Conservation (phyloP, 2,888 invertebrate species). For the Hypolimnas misippus region DNA sequence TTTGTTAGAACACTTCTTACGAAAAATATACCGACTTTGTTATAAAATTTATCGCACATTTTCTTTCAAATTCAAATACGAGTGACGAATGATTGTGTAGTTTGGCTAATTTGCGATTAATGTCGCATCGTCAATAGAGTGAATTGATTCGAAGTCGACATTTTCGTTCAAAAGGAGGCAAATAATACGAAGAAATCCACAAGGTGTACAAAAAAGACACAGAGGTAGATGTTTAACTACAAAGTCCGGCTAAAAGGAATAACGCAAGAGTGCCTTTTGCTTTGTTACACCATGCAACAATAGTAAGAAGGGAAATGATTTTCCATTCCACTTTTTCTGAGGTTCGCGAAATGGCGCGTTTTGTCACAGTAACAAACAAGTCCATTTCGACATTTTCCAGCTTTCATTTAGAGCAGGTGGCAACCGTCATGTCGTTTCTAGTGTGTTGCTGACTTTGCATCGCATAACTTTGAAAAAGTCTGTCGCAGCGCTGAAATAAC, state of each 20-base stretch:
- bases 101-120: constrained; percentile 33
- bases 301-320: constrained; percentile 64
- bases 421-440: constrained; percentile 44
- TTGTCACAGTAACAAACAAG: constrained; percentile 47
- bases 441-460: constrained; percentile 44
- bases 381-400: constrained; percentile 46
- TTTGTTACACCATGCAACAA: constrained; percentile 65
- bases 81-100: no score
- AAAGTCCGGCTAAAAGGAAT: constrained; percentile 70
- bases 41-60: not conserved
- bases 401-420: constrained; percentile 49
- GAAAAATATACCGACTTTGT: not conserved
- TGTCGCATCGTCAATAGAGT: constrained; percentile 34
- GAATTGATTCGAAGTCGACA: constrained; percentile 31
- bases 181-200: constrained; percentile 38
- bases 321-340: constrained; percentile 60
- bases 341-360: constrained; percentile 46
- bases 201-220: constrained; percentile 44
- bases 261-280: constrained; percentile 63
- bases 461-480: constrained; percentile 42
- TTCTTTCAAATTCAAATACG: not conserved
- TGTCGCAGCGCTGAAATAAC: constrained; percentile 40
- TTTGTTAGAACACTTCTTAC: constrained; percentile 28
- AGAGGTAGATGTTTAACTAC: constrained; percentile 50
- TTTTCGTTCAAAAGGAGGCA: constrained; percentile 33